Evolutionary conservation across 2,888 invertebrate genomes (phyloP), one percentile per base, ranked within the genome.

Genomic region (Oscheius sp.): DNA sequence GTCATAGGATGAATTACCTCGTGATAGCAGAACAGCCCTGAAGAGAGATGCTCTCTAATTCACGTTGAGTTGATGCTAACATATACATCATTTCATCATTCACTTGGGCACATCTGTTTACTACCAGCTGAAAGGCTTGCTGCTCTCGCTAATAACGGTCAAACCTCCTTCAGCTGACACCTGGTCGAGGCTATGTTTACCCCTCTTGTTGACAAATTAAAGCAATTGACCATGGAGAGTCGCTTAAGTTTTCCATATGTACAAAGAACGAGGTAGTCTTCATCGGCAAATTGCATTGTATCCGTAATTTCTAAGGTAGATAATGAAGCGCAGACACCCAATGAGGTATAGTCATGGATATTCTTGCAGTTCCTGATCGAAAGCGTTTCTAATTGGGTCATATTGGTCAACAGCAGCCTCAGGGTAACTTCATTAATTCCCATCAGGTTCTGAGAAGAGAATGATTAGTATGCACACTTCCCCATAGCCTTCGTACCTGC

Each of bases 81-180:
- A 73, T 71, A 52, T 70, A 73, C 75, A 79, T 74, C 68, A 75
- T 73, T 49, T 76, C 77, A 59, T 79, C 79, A 21, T 59, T 73
- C 45, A 79, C 68, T n/a, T 41, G 53, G 2, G 73, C 58, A 64
- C 79, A 76, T 58, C 49, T 55, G 55, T 68, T 73, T 49, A 79
- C 52, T n/a, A 58, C 46, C 18, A 79, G 69, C 79, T 79, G 69
- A 43, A 21, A 35, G 61, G n/a, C n/a, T n/a, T n/a, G n/a, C 16
- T 13, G 45, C 16, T 61, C 18, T 5, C 35, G 16, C 13, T 21
- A 25, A n/a, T 16, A 13, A 23, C 9, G 7, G 6, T 5, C 45
- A 59, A 59, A 79, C 75, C 70, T 76, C 64, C 29, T 73, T 66
- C 23, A 76, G 69, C 69, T 79, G 79, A 16, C 71, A 79, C 53